phyloP scores from a whole-genome alignment of 2,888 invertebrate species.

The Archips xylosteana region DNA sequence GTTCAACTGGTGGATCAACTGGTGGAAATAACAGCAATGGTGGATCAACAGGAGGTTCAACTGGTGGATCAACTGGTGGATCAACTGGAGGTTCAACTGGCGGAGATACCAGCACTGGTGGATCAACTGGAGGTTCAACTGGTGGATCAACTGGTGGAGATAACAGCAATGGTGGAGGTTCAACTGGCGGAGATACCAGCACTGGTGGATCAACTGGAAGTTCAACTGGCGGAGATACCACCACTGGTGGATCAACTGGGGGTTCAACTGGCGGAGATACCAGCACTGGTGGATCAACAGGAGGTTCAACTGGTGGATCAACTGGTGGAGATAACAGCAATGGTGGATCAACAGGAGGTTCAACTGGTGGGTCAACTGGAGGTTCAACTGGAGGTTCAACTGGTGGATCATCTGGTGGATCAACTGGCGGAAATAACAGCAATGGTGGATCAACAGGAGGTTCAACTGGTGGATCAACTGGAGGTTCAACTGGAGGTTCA shows the following conservation, averaged over 20 bases:
- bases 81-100: not conserved
- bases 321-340: not conserved
- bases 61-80: not conserved
- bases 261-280: not conserved
- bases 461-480: not conserved
- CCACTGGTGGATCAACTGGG: no score
- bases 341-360: not conserved
- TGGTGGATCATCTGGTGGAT: not conserved
- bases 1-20: not conserved
- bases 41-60: not conserved
- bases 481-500: not conserved
- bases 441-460: no score
- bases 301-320: not conserved
- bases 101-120: not conserved
- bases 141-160: not conserved
- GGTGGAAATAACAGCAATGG: not conserved
- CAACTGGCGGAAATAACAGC: not conserved
- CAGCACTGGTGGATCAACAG: not conserved
- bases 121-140: not conserved
- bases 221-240: not conserved
- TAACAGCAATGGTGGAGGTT: not conserved
- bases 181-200: not conserved
- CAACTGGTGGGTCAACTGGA: not conserved
- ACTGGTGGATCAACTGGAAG: not conserved
- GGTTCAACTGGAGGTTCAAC: not conserved